Evolutionary conservation across 2,888 invertebrate species (phyloP).

Genomic region (Patella pellucida): DNA sequence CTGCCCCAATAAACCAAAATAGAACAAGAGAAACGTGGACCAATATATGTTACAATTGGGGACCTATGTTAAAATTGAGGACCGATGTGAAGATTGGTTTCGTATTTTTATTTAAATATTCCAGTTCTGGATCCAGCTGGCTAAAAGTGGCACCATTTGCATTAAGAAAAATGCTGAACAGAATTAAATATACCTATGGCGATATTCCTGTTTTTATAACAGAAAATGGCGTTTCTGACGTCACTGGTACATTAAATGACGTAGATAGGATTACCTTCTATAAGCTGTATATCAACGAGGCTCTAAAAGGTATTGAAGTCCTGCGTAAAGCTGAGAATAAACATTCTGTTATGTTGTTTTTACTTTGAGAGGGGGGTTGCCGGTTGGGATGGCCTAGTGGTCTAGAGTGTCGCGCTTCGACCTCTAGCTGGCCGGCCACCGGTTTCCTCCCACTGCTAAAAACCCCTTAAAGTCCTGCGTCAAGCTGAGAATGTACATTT

Average conservation of each 20-base stretch:
- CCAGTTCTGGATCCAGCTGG: slow-evolving; percentile 56
- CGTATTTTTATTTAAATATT: not conserved
- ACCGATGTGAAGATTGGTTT: not conserved
- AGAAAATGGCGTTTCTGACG: slow-evolving; percentile 65
- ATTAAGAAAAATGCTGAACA: slow-evolving; percentile 58
- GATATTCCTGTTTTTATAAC: slow-evolving; percentile 59
- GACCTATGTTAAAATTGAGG: too few species aligned
- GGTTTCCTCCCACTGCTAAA: too few species aligned
- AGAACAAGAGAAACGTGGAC: too few species aligned
- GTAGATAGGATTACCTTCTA: slow-evolving; percentile 57
- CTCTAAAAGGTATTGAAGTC: slow-evolving; percentile 62
- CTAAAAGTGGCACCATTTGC: slow-evolving; percentile 58
- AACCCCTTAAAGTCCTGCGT: not conserved
- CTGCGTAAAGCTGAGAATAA: not conserved
- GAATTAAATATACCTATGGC: slow-evolving; percentile 57
- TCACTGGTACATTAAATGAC: slow-evolving; percentile 57
- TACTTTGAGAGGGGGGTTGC: too few species aligned
- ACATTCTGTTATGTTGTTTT: not conserved
- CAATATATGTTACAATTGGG: too few species aligned
- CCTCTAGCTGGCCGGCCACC: too few species aligned
- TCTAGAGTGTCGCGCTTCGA: too few species aligned
- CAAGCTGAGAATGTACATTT: not conserved
- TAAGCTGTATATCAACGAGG: slow-evolving; percentile 61
- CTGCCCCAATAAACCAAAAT: too few species aligned
- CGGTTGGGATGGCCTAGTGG: too few species aligned